These are phyloP conservation scores for Lasioglossum figueresi DNA, from an alignment of 2,888 invertebrate species.

Conservation along the genomic window DNA sequence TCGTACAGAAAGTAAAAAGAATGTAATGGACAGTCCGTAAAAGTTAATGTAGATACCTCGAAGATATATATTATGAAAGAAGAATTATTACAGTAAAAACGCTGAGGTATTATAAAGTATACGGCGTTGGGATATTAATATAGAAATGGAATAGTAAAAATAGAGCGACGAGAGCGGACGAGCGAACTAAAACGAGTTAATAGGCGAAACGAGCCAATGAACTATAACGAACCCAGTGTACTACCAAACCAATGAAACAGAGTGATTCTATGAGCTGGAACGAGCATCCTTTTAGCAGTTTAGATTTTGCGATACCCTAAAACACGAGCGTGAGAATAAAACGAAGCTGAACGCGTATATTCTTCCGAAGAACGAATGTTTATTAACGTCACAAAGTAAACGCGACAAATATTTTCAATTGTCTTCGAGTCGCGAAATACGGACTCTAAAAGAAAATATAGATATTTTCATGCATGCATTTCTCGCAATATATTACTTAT, in stretches of 20 bases:
- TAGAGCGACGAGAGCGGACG: background rate
- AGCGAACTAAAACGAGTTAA: slow-evolving; percentile 3
- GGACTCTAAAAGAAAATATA: no score
- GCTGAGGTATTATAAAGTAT: background rate
- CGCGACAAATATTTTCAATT: background rate
- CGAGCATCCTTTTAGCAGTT: background rate
- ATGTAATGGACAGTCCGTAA: background rate
- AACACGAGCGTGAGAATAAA: background rate
- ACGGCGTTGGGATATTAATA: background rate
- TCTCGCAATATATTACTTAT: no score
- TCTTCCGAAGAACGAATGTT: background rate
- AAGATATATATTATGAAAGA: background rate
- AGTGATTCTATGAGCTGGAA: slow-evolving; percentile 5
- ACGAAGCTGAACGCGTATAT: background rate
- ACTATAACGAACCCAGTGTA: slow-evolving; percentile 6
- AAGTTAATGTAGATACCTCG: background rate
- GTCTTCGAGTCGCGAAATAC: no score
- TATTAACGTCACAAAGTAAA: background rate
- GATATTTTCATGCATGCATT: no score
- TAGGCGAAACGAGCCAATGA: slow-evolving; percentile 14
- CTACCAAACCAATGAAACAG: background rate
- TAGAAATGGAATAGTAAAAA: slow-evolving; percentile 1
- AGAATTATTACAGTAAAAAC: background rate
- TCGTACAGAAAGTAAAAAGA: background rate
- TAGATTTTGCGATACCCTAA: background rate